Percentiles rank a stretch among this genome's conserved stretches.
Evolutionary conservation across 2,113 vertebrate species (phyloP).

Genomic region (Melanerpes aurifrons): DNA sequence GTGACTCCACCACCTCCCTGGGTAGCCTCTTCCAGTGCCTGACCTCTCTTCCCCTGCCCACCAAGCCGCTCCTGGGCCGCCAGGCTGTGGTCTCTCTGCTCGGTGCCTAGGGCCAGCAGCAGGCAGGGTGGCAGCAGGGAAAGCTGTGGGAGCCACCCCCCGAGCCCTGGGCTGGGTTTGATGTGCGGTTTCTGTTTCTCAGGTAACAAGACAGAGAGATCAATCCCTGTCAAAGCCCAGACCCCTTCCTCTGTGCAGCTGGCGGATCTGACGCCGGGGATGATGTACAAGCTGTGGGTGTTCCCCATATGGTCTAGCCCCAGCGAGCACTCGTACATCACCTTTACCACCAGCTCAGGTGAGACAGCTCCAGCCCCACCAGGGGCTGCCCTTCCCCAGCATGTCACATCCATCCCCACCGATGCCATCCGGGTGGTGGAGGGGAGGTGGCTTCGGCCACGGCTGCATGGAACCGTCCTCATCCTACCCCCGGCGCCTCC

Average conservation of each 20-base stretch:
- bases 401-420: constrained; percentile 40
- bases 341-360: constrained; percentile 98
- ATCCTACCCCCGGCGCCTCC: neutral
- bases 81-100: neutral
- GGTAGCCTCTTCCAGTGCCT: too few species aligned
- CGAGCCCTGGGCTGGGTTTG: constrained; percentile 49
- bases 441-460: neutral
- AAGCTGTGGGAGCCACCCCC: too few species aligned
- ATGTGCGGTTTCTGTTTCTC: constrained; percentile 82
- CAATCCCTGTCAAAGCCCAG: constrained; percentile 83
- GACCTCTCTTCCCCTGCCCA: too few species aligned
- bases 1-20: too few species aligned
- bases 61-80: too few species aligned
- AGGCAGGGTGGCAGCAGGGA: neutral
- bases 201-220: constrained; percentile 92
- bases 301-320: constrained; percentile 89
- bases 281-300: constrained; percentile 93
- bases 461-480: constrained; percentile 45
- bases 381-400: constrained; percentile 40
- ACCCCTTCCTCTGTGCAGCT: constrained; percentile 84
- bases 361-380: constrained; percentile 77
- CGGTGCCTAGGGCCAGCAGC: neutral
- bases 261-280: constrained; percentile 89
- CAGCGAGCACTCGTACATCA: constrained; percentile 88
- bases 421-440: neutral